Base-by-base conservation (phyloP, 2,113 vertebrate genomes). In the Onychostruthus taczanowskii region DNA sequence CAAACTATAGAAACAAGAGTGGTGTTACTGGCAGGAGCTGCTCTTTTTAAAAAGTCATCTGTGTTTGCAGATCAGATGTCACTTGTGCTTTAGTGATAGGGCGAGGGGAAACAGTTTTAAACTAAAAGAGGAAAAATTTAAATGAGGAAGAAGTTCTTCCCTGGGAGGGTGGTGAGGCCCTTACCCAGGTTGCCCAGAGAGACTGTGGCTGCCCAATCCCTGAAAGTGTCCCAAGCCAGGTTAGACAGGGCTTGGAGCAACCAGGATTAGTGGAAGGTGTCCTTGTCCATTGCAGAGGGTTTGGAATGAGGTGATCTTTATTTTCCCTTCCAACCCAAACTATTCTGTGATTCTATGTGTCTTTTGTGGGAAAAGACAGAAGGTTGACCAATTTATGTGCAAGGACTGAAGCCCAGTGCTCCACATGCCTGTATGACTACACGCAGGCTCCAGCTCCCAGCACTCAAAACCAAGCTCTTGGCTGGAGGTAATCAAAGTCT, bases 371-470 rank as follows among this genome's bases (percentile, higher is more conserved):
- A n/a, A 50, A 88, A 47, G 22, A 28, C 43, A 63, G 52, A 55
- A 74, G 33, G 13, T 52, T 90, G 47, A 84, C 35, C 31, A 46
- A 43, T 68, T 74, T 7, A 6, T 3, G 4, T 10, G 31, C 56
- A 66, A 77, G 50, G 30, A 37, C 14, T 3, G 2, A 50, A 49
- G 21, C 16, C 52, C 76, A 78, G 41, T 37, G 19, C 26, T 93
- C 47, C 50, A 19, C 1, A 0, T 53, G 52, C 52, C 52, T 53
- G 47, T 31, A 31, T 0, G 0, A 75, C 53, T 31, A 8, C 0
- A 1, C 7, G 18, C 35, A n/a, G 23, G 27, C 72, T 62, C 33
- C 19, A 43, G 33, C 20, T 67, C 44, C 30, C 35, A 41, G 56
- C 19, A 27, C 43, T 70, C 1, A 1, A 89, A 90, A 13, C 16